Evolutionary conservation across 2,888 invertebrate genomes (phyloP).

Genomic region (Eristalinus sepulchralis): DNA sequence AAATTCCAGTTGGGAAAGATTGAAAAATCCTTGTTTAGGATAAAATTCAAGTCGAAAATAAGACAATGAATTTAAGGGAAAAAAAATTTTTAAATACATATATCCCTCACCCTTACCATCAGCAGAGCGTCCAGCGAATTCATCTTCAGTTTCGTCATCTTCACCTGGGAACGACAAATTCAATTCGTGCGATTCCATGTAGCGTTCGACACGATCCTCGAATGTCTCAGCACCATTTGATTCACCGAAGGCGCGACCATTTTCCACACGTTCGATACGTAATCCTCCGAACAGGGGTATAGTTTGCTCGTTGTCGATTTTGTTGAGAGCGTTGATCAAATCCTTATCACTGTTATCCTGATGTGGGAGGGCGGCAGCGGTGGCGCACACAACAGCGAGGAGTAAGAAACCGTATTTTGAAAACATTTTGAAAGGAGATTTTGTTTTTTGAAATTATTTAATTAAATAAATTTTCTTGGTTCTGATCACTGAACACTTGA

Average conservation of each 20-base stretch:
- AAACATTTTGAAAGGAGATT: conserved; percentile 75
- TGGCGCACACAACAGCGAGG: conserved; percentile 77
- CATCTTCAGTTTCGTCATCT: conserved; percentile 77
- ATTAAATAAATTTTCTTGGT: conserved; percentile 72
- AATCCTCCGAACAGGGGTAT: conserved; percentile 81
- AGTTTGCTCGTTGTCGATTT: conserved; percentile 80
- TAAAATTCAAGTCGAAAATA: no score
- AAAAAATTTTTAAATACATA: background rate
- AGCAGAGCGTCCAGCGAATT: conserved; percentile 78
- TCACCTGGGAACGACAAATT: conserved; percentile 80
- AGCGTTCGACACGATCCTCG: conserved; percentile 81
- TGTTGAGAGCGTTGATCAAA: conserved; percentile 81
- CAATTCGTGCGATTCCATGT: conserved; percentile 81
- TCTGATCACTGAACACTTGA: conserved; percentile 75
- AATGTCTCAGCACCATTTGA: conserved; percentile 78
- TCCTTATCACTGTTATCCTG: conserved; percentile 80
- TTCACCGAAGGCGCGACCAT: conserved; percentile 77
- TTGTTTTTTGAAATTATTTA: conserved; percentile 28
- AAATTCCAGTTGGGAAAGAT: no score
- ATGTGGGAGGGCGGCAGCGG: conserved; percentile 77
- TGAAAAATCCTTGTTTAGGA: background rate
- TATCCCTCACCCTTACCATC: conserved; percentile 75
- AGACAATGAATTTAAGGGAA: no score
- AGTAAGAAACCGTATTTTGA: conserved; percentile 79
- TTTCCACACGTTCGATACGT: conserved; percentile 79